phyloP scores from a whole-genome alignment of 1,140 invertebrate species.

The Trigoniulus corallinus region DNA sequence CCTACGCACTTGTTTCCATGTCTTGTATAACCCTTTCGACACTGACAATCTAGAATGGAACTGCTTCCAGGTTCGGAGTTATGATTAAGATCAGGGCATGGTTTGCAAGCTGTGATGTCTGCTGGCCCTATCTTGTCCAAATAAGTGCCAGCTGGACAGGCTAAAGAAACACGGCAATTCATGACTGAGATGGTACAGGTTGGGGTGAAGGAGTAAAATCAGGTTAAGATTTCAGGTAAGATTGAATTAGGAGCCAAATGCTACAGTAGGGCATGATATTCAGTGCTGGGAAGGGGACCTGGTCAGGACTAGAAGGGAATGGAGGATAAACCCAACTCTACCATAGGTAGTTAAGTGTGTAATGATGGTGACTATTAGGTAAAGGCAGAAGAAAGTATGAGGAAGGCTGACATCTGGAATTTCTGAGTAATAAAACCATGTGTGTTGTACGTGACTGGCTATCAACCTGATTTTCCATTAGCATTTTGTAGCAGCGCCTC shows the following conservation, averaged over 20 bases:
- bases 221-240: background rate
- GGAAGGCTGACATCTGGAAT: background rate
- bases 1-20: slow-evolving; percentile 33
- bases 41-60: slow-evolving; percentile 35
- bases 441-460: no score
- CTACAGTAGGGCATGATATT: slow-evolving; percentile 29
- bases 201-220: background rate
- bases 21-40: slow-evolving; percentile 34
- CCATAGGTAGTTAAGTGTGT: no score
- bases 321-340: no score
- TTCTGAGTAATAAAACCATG: background rate
- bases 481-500: no score
- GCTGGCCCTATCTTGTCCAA: slow-evolving; percentile 28
- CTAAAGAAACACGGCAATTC: slow-evolving; percentile 15
- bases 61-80: slow-evolving; percentile 35
- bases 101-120: slow-evolving; percentile 35
- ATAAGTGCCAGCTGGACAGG: slow-evolving; percentile 29
- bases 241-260: no score
- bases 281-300: slow-evolving; percentile 4
- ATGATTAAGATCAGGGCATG: slow-evolving; percentile 47
- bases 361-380: no score
- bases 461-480: no score
- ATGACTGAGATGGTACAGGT: background rate
- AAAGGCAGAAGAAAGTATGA: slow-evolving; percentile 7
- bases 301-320: no score